Base-by-base conservation (phyloP, 2,888 invertebrate genomes). In the Calameuta pallipes region DNA sequence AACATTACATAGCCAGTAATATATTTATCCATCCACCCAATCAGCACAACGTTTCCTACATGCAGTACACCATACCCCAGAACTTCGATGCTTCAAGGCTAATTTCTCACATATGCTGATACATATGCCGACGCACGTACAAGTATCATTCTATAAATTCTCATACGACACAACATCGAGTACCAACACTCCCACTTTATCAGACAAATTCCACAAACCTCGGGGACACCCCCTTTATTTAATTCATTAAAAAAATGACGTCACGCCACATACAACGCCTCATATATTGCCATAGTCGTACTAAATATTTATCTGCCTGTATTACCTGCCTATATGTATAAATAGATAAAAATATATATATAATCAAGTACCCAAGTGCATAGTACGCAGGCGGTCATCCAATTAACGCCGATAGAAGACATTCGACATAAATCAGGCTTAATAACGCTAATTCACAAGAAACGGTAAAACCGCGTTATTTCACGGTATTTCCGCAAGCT, bases 341-440 rank as follows among this genome's bases (percentile, higher is more conserved):
- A 56, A 23, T 23, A 23, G 56, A 23, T 56, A 9, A 2, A 56
- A 23, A 9, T 23, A 56, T 56, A 4, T 41, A 56, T 15, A 56
- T 56, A 56, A 0, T 2, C 23, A 56, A 56, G 56, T 56, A 23
- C 23, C 23, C 0, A 3, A 9, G 0, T 56, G 56, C 23, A 56
- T 6, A 9, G 56, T 56, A 56, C 56, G 56, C 56, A 56, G 56
- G 56, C 56, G 56, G 56, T 56, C 56, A 23, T 56, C 77, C 79
- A 79, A 79, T 79, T 79, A 79, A 79, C 77, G 77, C 74, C 77
- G 75, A 79, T 75, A 73, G 79, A 77, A 77, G 77, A 74, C 79
- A 75, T 75, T 79, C 77, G 31, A 79, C 79, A 79, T 79, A 79
- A 79, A 79, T 79, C 79, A 79, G 76, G 75, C 41, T 36, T 79